Base-by-base conservation (phyloP, 2,113 vertebrate genomes). In the Chascanopsetta lugubris region DNA sequence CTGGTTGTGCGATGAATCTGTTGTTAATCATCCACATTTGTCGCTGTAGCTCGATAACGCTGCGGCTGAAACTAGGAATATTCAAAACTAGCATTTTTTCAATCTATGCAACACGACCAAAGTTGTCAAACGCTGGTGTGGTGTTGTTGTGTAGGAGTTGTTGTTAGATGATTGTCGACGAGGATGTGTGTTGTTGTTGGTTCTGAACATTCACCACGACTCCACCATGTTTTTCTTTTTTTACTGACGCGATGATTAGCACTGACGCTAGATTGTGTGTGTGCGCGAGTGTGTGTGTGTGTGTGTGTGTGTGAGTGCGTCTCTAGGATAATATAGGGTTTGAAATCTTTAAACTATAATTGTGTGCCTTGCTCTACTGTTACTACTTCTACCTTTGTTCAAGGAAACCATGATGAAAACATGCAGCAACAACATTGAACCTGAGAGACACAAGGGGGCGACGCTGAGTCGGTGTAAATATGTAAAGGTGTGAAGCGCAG, bases 361-460 rank as follows among this genome's bases (percentile, higher is more conserved):
- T 92, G 94, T 94, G 96, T 98, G 97, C 97, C 96, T 99, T 98
- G 96, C 94, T 95, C 69, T 77, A 61, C 71, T 67, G 90, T 94
- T 90, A 91, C 95, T 95, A 94, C 94, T 94, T 93, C 94, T 91
- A 90, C 82, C 87, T 92, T 95, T 42, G 93, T 91, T 55, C 55
- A 90, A 42, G 94, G 18, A 20, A 95, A 93, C 92, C 93, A 92
- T 91, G 84, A 92, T 92, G 85, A 87, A 90, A 83, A 71, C 62
- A 70, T 62, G 72, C 72, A 65, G 70, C 90, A 88, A 90, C 61
- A 45, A 29, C 42, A 26, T 17, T 10, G 1, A 17, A 43, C 61
- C 10, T 1, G 15, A 40, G 34, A 11, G 13, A 4, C 32, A 34
- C 10, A 54, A 75, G 8, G 73, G 22, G 49, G 47, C n/a, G 0